Evolutionary conservation across 2,888 invertebrate species (phyloP), one percentile per base, ranked within the genome.

Genomic region (Macaria liturata): DNA sequence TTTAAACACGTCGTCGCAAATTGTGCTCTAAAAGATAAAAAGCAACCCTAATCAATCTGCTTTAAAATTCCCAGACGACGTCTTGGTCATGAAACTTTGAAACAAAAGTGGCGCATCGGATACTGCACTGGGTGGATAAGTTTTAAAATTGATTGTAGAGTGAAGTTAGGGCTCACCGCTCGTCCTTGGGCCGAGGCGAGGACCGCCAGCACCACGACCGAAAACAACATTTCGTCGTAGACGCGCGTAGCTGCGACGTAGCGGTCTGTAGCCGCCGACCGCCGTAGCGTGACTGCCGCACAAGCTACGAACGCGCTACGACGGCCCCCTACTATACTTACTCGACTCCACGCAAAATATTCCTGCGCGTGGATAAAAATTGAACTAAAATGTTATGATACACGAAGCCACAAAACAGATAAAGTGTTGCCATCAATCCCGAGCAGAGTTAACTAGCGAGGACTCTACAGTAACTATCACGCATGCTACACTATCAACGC

Each of bases 241-340:
- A 60, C 9, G 49, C n/a, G 57, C 75, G 80, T 79, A 80, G 79
- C 70, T 60, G 63, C 59, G 59, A 59, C 69, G 86, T 84, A 85
- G 81, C 81, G 76, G 77, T 70, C 81, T 78, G 81, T 78, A 78
- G 74, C 73, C 71, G 66, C 61, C 76, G 71, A 71, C 73, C 69
- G 83, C 79, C 70, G 77, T 84, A 83, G 86, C 88, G 87, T 84
- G 87, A 91, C 91, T 90, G 88, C 85, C 88, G 87, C 84, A 80
- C 74, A 42, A 42, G 42, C 42, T 42, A 42, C 42, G 42, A 4
- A 8, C 42, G n/a, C 9, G 69, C 75, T 71, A 75, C 76, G 72
- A 66, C 57, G 53, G 55, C 52, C 55, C 40, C 20, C 58, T 52
- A 57, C 58, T 50, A 46, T 20, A 20, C 20, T 20, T 20, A 20